A percentile compares a stretch with the other conserved stretches of the same genome.
Evolutionary conservation across 2,888 invertebrate species (phyloP).

Genomic region (Lasioglossum figueresi): DNA sequence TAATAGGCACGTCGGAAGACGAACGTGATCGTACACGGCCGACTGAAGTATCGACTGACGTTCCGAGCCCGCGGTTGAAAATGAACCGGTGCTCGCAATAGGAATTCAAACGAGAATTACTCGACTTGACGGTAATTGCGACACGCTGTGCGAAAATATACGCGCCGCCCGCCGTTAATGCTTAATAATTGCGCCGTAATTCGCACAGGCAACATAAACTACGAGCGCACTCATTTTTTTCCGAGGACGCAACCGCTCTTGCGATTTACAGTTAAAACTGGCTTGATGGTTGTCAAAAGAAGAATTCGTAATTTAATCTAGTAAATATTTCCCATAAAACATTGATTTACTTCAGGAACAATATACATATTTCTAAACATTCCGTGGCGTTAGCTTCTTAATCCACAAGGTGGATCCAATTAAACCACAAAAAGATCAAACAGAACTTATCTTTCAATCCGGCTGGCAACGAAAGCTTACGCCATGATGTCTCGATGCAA

Average conservation of each 20-base stretch:
- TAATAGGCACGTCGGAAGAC: slow-evolving; percentile 38
- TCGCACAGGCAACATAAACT: neutral
- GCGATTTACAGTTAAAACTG: neutral
- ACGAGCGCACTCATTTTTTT: neutral
- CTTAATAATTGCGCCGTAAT: slow-evolving; percentile 25
- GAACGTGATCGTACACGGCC: slow-evolving; percentile 36
- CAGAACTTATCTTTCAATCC: neutral
- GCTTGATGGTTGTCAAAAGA: too few relatives aligned
- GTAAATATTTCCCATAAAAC: too few relatives aligned
- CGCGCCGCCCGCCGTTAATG: slow-evolving; percentile 17
- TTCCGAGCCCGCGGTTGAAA: slow-evolving; percentile 20
- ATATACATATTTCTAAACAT: neutral
- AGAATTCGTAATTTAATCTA: too few relatives aligned
- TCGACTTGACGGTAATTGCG: slow-evolving; percentile 52
- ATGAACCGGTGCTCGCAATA: slow-evolving; percentile 41
- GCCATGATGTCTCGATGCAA: too few relatives aligned
- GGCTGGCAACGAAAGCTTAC: neutral
- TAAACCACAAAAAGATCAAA: neutral
- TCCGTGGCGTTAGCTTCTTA: neutral
- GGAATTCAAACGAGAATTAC: slow-evolving; percentile 54
- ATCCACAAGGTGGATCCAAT: neutral
- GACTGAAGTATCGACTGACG: slow-evolving; percentile 55
- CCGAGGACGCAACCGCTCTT: neutral
- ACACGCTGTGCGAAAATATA: slow-evolving; percentile 34
- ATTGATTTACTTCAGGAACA: too few relatives aligned